These are phyloP conservation scores for Orgyia antiqua DNA, from an alignment of 2,888 invertebrate species.

Conservation along the genomic window DNA sequence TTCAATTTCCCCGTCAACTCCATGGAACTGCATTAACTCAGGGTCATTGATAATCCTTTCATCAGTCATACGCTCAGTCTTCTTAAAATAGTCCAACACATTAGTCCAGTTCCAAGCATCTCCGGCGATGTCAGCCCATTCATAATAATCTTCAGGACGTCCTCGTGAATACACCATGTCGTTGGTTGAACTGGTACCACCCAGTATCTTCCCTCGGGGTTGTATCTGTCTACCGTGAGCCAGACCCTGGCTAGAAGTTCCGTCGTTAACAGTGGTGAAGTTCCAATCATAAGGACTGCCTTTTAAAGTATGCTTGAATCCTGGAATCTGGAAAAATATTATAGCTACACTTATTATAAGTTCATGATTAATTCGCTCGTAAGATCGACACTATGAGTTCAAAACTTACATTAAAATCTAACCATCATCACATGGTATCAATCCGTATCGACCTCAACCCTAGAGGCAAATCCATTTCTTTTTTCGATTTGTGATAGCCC, in stretches of 20 bases:
- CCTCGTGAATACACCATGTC: conserved; percentile 64
- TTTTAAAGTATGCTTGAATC: conserved; percentile 36
- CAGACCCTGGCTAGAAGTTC: conserved; percentile 45
- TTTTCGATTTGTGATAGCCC: no score
- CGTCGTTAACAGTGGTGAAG: conserved; percentile 48
- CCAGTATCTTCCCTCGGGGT: conserved; percentile 57
- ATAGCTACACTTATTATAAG: no score
- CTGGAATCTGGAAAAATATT: conserved; percentile 49
- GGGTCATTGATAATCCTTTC: conserved; percentile 40
- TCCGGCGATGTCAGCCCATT: conserved; percentile 48
- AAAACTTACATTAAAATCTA: no score
- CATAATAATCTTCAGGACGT: conserved; percentile 53
- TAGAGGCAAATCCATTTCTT: no score
- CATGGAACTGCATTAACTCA: conserved; percentile 45
- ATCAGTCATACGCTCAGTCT: conserved; percentile 55
- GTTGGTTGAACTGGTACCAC: conserved; percentile 58
- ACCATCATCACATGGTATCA: no score
- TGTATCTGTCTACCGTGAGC: conserved; percentile 41
- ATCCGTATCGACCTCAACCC: no score
- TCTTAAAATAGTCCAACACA: conserved; percentile 54
- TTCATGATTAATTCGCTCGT: no score
- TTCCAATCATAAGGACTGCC: conserved; percentile 55
- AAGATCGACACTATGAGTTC: no score
- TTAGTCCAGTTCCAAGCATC: conserved; percentile 49
- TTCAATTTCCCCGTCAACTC: conserved; percentile 49